Percentiles rank a stretch among this genome's conserved stretches.
phyloP scores from a whole-genome alignment of 2,113 vertebrate genomes.

The Pitta sordida region DNA sequence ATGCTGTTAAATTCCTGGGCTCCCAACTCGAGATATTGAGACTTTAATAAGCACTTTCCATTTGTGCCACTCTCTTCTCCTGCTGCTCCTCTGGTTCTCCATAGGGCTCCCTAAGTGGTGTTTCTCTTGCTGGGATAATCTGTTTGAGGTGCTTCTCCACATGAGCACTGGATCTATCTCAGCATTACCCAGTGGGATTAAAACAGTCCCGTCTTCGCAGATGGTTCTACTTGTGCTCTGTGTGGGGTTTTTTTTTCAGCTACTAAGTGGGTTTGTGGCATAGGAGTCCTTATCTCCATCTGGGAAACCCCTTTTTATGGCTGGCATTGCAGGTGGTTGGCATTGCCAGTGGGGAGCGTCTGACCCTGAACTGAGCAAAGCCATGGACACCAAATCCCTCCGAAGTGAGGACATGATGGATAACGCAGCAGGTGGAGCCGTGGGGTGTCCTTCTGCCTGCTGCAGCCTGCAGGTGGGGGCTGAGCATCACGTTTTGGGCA shows the following conservation, averaged over 20 bases:
- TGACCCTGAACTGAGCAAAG: background rate
- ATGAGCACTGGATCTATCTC: background rate
- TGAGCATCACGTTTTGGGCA: background rate
- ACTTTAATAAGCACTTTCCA: background rate
- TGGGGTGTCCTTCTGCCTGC: background rate
- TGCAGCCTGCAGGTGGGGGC: background rate
- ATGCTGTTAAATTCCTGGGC: background rate
- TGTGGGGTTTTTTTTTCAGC: background rate
- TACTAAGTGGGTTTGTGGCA: background rate
- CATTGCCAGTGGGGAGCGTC: background rate
- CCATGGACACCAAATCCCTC: background rate
- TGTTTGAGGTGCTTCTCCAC: background rate
- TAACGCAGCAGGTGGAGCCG: accelerated
- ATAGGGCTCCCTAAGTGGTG: accelerated
- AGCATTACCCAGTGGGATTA: background rate
- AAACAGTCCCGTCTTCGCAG: background rate
- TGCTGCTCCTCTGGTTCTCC: background rate
- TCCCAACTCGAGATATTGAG: background rate
- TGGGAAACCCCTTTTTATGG: background rate
- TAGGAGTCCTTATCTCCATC: background rate
- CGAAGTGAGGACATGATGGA: background rate
- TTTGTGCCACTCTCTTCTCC: background rate
- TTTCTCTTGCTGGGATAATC: background rate
- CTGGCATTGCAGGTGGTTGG: accelerated
- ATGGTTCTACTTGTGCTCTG: accelerated